These are phyloP conservation scores for Clostera curtula DNA, from an alignment of 2,888 invertebrate species.

Conservation along the genomic window DNA sequence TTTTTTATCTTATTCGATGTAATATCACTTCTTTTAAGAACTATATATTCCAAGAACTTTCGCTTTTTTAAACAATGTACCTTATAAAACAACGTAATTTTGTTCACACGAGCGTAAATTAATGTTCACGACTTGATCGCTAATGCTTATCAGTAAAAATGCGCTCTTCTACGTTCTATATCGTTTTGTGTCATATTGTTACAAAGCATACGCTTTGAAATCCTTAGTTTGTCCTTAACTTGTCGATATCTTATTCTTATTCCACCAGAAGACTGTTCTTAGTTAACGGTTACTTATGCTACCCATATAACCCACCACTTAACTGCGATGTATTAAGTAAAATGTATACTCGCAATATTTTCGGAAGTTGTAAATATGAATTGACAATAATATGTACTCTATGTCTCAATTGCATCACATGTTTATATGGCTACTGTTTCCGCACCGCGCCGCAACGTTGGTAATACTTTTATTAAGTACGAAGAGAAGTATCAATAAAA, in stretches of 20 bases:
- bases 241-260: too few species aligned
- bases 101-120: conserved; percentile 56
- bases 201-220: too few species aligned
- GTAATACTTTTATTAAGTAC: conserved; percentile 13
- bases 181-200: too few species aligned
- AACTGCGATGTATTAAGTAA: too few species aligned
- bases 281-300: too few species aligned
- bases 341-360: too few species aligned
- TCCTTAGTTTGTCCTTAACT: too few species aligned
- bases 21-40: not conserved
- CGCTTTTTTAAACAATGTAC: conserved; percentile 18
- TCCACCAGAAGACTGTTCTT: too few species aligned
- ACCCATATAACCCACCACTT: too few species aligned
- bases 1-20: conserved; percentile 11
- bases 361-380: too few species aligned
- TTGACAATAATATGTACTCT: too few species aligned
- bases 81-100: conserved; percentile 33
- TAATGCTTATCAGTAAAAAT: conserved; percentile 32
- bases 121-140: conserved; percentile 52
- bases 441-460: conserved; percentile 15
- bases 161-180: too few species aligned
- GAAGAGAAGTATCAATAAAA: conserved; percentile 24
- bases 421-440: conserved; percentile 12
- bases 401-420: conserved; percentile 10
- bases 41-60: conserved; percentile 15